These are phyloP conservation scores for Dendrocincla tyrannina DNA, from an alignment of 2,797 vertebrate species.

Conservation along the genomic window DNA sequence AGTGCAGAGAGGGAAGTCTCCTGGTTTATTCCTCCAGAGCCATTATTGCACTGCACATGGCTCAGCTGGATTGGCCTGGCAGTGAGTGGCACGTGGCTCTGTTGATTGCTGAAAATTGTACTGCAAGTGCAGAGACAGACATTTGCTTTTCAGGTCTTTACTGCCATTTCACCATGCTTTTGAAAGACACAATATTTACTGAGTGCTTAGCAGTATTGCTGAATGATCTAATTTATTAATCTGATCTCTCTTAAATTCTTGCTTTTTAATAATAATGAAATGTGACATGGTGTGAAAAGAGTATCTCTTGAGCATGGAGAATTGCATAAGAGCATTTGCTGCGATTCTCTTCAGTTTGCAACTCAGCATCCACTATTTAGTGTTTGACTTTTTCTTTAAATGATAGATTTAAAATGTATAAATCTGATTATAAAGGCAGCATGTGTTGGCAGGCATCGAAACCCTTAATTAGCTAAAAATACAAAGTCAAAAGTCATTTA, in stretches of 20 bases:
- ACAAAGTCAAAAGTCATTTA: neutral
- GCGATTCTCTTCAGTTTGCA: neutral
- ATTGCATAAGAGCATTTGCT: neutral
- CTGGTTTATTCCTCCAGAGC: neutral
- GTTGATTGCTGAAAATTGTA: neutral
- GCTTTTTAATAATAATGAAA: neutral
- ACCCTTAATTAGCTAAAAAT: neutral
- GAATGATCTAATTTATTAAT: neutral
- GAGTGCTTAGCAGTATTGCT: neutral
- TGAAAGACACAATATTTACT: neutral
- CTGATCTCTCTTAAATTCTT: neutral
- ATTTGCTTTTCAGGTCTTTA: neutral
- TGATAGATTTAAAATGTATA: neutral
- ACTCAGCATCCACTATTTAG: neutral
- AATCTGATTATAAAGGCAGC: neutral
- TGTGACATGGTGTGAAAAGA: neutral
- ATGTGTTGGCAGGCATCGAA: neutral
- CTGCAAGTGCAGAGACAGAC: neutral
- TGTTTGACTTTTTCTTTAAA: neutral
- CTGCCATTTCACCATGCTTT: constrained; percentile 7
- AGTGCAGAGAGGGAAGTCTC: neutral
- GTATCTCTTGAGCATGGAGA: neutral
- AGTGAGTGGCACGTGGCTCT: neutral
- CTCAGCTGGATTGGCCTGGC: neutral
- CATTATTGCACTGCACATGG: neutral